Evolutionary conservation across 2,113 vertebrate species (phyloP).

Genomic region (Pterocles orientalis): DNA sequence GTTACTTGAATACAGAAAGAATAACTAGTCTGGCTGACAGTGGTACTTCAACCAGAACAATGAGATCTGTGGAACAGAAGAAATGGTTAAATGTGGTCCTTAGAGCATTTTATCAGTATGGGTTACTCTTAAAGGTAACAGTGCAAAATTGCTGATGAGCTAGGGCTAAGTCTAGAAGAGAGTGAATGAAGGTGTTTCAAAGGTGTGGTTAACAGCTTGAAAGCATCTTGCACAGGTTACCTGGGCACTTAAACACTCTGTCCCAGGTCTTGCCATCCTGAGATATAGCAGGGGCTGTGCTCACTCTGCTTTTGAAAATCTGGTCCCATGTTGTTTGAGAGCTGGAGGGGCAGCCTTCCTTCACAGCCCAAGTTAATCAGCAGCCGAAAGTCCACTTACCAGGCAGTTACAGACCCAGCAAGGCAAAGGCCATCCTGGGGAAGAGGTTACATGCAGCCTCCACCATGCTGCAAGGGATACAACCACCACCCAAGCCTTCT

Average conservation of each 20-base stretch:
- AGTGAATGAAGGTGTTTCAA: background rate
- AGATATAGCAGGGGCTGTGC: too few species aligned
- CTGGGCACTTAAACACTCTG: background rate
- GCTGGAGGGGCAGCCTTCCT: background rate
- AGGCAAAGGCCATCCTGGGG: background rate
- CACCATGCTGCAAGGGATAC: rapidly evolving
- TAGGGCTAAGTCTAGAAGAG: background rate
- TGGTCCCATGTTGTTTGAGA: background rate
- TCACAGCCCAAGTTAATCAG: background rate
- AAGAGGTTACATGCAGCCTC: background rate
- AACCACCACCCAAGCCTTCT: background rate
- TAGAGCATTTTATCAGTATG: background rate
- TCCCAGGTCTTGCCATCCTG: background rate
- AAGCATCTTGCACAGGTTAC: background rate
- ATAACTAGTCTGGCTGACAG: background rate
- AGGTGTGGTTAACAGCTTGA: background rate
- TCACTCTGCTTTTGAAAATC: background rate
- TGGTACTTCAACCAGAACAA: background rate
- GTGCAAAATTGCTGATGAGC: background rate
- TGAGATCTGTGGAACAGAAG: background rate
- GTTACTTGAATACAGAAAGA: background rate
- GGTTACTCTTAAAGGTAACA: background rate
- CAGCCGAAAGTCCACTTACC: background rate
- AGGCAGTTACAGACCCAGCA: background rate
- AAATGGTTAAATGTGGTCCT: background rate